Percentiles rank a stretch among this genome's conserved stretches.
Conservation (phyloP, 2,113 vertebrate genomes). For the Ifrita kowaldi region DNA sequence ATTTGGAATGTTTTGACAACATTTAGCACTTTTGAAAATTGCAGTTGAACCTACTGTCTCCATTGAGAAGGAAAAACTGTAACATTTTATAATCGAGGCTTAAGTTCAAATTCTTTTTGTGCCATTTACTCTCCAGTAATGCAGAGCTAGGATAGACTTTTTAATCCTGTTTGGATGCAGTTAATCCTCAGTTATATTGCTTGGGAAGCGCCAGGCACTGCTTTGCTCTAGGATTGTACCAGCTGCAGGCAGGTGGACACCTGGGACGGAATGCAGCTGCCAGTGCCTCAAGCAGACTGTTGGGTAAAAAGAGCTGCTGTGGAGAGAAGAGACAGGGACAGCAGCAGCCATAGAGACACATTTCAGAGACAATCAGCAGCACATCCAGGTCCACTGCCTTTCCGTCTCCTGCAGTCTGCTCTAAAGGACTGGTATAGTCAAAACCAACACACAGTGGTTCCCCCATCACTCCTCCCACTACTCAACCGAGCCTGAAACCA, state of each 20-base stretch:
- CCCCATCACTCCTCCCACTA: background rate
- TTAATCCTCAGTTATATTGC: background rate
- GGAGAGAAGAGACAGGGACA: background rate
- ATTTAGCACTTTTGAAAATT: background rate
- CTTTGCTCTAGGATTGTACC: fast-evolving
- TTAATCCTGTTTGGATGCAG: background rate
- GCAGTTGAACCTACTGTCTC: background rate
- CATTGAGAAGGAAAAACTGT: background rate
- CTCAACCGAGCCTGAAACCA: background rate
- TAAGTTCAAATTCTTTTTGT: background rate
- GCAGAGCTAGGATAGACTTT: background rate
- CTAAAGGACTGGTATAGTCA: background rate
- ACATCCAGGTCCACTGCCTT: background rate
- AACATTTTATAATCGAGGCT: background rate
- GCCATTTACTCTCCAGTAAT: background rate
- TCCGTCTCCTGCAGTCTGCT: background rate
- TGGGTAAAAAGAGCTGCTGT: background rate
- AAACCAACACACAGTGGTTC: background rate
- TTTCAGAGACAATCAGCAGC: background rate
- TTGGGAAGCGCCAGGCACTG: background rate
- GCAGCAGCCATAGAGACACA: background rate
- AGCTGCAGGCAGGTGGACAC: background rate
- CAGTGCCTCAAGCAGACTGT: background rate
- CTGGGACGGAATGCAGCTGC: background rate
- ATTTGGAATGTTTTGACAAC: background rate